Conservation (phyloP, 2,888 invertebrate species). For the Phaedon cochleariae region DNA sequence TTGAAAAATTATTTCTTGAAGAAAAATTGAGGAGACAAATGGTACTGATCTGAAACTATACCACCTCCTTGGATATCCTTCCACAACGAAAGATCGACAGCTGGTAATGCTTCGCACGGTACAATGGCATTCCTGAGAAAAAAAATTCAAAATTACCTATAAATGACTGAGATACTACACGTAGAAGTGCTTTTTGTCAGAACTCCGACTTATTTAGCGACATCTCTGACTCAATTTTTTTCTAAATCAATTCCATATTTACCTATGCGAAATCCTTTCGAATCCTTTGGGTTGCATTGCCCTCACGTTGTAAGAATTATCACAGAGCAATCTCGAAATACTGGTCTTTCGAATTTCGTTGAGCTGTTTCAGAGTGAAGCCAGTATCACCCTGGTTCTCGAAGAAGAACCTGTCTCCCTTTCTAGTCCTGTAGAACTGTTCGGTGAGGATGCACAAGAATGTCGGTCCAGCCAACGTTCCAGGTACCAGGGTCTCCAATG, state of each 20-base stretch:
- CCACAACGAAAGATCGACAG: slow-evolving; percentile 72
- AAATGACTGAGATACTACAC: neutral
- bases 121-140: slow-evolving; percentile 69
- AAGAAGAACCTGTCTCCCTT: slow-evolving; percentile 89
- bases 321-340: slow-evolving; percentile 81
- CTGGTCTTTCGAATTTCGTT: slow-evolving; percentile 79
- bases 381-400: slow-evolving; percentile 69
- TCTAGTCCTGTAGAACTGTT: slow-evolving; percentile 87
- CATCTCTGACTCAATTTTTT: no score
- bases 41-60: neutral
- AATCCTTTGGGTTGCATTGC: slow-evolving; percentile 76
- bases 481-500: slow-evolving; percentile 78
- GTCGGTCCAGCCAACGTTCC: slow-evolving; percentile 87
- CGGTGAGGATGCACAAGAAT: slow-evolving; percentile 85
- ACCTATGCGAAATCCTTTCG: slow-evolving; percentile 69
- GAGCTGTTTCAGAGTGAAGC: slow-evolving; percentile 67
- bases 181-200: no score
- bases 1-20: slow-evolving; percentile 13
- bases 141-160: slow-evolving; percentile 28
- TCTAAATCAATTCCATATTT: slow-evolving; percentile 52
- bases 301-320: slow-evolving; percentile 76
- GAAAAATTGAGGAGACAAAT: neutral
- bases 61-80: slow-evolving; percentile 55
- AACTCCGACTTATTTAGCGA: no score
- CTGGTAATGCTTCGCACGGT: slow-evolving; percentile 68